Base-by-base conservation (phyloP, 2,113 vertebrate species). In the Antigone vipio region DNA sequence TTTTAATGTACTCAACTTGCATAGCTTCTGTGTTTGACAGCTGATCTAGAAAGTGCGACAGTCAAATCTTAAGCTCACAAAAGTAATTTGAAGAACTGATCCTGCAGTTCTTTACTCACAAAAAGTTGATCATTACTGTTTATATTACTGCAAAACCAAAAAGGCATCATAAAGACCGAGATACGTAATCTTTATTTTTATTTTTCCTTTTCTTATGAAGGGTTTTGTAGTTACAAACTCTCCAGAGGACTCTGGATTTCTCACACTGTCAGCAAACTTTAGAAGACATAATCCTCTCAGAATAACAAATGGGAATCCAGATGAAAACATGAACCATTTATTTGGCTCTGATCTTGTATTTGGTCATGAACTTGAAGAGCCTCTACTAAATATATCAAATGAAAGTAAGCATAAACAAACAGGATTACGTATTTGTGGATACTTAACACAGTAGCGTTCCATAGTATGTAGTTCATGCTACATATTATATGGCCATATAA, bases 351-450 rank as follows among this genome's bases (percentile, higher is more conserved):
- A 98, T 74, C 82, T 97, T 72, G 53, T 88, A 66, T 82, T 98
- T 79, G 94, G 91, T 82, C 87, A 91, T 85, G 94, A 97, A 71
- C 38, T 95, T 66, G 98, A 98, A 38, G 98, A 98, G 67, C 91
- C 72, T 90, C 94, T 94, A 42, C 85, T 53, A 62, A 97, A 82
- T n/a, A 95, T 97, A 55, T 84, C 76, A 53, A 85, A 89, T 87
- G 97, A 98, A 89, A 93, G 60, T 79, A 87, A 97, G 96, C 83
- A 94, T 97, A 94, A 97, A 96, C 74, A 53, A 85, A 84, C 9
- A 68, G 34, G 26, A 91, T 69, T 64, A 77, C 18, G 9, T 35
- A 40, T 56, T 77, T 68, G 55, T 58, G n/a, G 62, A 63, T 38
- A 29, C 4, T 58, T 66, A n/a, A 68, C 11, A 32, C 21, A 58